Base-by-base conservation (phyloP, 2,888 invertebrate genomes). In the Merodon equestris region DNA sequence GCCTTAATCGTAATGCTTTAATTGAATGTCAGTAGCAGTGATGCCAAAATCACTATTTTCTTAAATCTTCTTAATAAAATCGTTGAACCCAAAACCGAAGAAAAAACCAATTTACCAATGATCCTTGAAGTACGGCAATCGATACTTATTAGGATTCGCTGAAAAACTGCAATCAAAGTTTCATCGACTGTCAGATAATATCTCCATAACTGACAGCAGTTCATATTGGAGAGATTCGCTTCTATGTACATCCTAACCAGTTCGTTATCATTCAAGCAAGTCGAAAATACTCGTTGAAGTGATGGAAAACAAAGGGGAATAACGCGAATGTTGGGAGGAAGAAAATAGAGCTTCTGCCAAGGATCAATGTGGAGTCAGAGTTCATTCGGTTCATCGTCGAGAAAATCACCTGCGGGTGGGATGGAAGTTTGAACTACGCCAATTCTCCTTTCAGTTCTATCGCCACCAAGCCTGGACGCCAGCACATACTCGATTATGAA, bases 321-420 rank as follows among this genome's bases (percentile, higher is more conserved):
- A 61, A 50, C 36, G 54, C 15, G 18, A 13, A 27, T 27, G 27
- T 27, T 27, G 27, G n/a, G n/a, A 17, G 44, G 42, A n/a, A 57
- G 51, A 40, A 18, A 60, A 4, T 2, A 27, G 27, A 27, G 27
- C 42, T 67, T 66, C 45, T 44, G 40, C 48, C 58, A 14, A 63
- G 67, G 58, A 68, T 73, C 67, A 79, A 64, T 64, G 60, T 64
- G 48, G 40, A 63, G 74, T 79, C 64, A 79, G 56, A 74, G 79
- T 74, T 79, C 68, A 64, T 79, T 74, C 58, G 68, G 60, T 58
- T 60, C 60, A 61, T 66, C 45, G 36, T 34, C 13, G 45, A 34
- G 27, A 27, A 27, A 68, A 53, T 74, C 57, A 79, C 79, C 73
- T 74, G 68, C 54, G 42, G 74, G 54, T 68, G 40, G 54, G 42